A percentile compares a stretch with the other conserved stretches of the same genome.
Evolutionary conservation across 2,113 vertebrate genomes (phyloP).

Genomic region (Baryphthengus martii): DNA sequence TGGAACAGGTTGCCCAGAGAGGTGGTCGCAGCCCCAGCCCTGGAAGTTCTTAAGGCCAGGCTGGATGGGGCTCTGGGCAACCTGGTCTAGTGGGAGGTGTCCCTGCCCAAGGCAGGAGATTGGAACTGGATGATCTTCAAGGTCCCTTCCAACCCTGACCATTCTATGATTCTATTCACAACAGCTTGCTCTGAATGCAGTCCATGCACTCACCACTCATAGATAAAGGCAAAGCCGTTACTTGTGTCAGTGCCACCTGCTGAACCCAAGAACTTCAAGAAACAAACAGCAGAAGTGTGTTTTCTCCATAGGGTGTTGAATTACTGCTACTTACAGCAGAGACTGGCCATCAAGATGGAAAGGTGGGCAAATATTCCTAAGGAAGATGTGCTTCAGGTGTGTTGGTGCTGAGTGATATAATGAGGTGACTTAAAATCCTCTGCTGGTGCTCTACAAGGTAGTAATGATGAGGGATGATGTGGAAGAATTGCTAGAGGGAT

Average conservation of each 20-base stretch:
- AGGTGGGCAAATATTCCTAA: background rate
- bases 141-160: too few relatives aligned
- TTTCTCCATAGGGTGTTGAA: background rate
- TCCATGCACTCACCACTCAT: background rate
- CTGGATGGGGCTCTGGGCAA: too few relatives aligned
- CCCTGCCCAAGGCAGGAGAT: too few relatives aligned
- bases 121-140: too few relatives aligned
- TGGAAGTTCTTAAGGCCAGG: too few relatives aligned
- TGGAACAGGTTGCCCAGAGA: too few relatives aligned
- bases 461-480: background rate
- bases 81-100: too few relatives aligned
- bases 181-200: background rate
- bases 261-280: background rate
- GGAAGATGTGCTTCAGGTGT: background rate
- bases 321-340: background rate
- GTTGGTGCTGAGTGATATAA: background rate
- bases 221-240: background rate
- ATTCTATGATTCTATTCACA: too few relatives aligned
- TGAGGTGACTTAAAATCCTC: background rate
- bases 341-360: background rate
- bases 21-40: too few relatives aligned
- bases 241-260: background rate
- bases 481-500: background rate
- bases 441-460: background rate
- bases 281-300: background rate